phyloP scores from a whole-genome alignment of 2,113 vertebrate genomes.

The Callipepla squamata region DNA sequence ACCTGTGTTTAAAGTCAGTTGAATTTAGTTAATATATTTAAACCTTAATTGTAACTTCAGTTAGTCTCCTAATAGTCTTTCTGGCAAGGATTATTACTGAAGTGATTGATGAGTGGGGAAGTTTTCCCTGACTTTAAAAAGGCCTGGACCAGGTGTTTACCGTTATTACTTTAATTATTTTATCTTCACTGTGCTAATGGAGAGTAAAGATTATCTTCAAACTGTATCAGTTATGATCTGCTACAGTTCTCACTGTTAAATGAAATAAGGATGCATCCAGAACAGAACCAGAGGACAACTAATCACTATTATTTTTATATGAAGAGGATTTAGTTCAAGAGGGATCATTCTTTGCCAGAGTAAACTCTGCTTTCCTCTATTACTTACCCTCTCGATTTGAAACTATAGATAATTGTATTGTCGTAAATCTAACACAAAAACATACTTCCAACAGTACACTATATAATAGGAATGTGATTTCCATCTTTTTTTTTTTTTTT shows the following conservation, averaged over 20 bases:
- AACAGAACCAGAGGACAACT: background rate
- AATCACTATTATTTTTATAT: background rate
- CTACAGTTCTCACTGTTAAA: background rate
- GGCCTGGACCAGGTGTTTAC: background rate
- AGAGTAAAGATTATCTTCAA: background rate
- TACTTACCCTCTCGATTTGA: background rate
- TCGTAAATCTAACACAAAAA: background rate
- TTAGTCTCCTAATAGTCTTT: background rate
- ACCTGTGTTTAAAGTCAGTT: background rate
- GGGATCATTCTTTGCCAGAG: background rate
- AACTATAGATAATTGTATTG: background rate
- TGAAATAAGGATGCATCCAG: background rate
- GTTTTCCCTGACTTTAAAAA: background rate
- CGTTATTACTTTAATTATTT: background rate
- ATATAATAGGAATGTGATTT: background rate
- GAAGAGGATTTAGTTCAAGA: background rate
- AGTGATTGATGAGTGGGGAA: background rate
- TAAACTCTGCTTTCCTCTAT: background rate
- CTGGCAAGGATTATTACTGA: background rate
- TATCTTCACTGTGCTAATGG: background rate
- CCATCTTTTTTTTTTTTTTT: too few relatives aligned
- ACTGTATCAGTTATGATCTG: background rate
- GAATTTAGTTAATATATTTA: background rate
- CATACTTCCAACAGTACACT: background rate
- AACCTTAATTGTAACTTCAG: background rate